Conservation (phyloP, 2,797 vertebrate genomes). For the Cynodonichthys magdalenae region DNA sequence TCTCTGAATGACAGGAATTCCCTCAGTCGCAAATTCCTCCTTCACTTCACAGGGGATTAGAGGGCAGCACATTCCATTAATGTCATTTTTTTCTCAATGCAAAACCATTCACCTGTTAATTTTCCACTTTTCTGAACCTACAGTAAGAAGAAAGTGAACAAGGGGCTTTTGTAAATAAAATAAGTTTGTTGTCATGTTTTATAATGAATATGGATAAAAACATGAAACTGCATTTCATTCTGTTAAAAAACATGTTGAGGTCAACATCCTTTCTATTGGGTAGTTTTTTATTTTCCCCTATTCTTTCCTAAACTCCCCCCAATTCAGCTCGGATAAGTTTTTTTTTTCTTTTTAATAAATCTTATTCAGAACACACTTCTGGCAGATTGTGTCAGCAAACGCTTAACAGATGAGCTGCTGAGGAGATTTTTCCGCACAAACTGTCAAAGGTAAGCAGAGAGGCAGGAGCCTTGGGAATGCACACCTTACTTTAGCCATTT, state of each 20-base stretch:
- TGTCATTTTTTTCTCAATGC: slow-evolving; percentile 54
- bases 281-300: slow-evolving; percentile 1
- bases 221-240: too few species aligned
- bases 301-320: slow-evolving; percentile 29
- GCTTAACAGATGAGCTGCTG: slow-evolving; percentile 74
- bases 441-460: slow-evolving; percentile 69
- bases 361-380: slow-evolving; percentile 62
- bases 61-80: slow-evolving; percentile 77
- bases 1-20: slow-evolving; percentile 80
- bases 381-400: slow-evolving; percentile 59
- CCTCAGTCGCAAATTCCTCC: slow-evolving; percentile 78
- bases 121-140: slow-evolving; percentile 25
- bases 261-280: neutral
- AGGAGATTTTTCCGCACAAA: slow-evolving; percentile 66
- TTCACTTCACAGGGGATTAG: slow-evolving; percentile 74
- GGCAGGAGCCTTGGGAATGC: slow-evolving; percentile 52
- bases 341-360: slow-evolving; percentile 45
- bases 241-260: too few species aligned
- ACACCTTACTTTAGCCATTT: slow-evolving; percentile 72
- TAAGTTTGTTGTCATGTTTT: slow-evolving; percentile 12
- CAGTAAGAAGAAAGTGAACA: slow-evolving; percentile 5
- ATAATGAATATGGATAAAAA: too few species aligned
- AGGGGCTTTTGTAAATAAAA: slow-evolving; percentile 2
- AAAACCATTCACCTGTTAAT: slow-evolving; percentile 59
- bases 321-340: slow-evolving; percentile 44